A percentile compares a stretch with the other conserved stretches of the same genome.
These are phyloP conservation scores for Nephila pilipes DNA, from an alignment of 1,140 invertebrate genomes.

Conservation along the genomic window DNA sequence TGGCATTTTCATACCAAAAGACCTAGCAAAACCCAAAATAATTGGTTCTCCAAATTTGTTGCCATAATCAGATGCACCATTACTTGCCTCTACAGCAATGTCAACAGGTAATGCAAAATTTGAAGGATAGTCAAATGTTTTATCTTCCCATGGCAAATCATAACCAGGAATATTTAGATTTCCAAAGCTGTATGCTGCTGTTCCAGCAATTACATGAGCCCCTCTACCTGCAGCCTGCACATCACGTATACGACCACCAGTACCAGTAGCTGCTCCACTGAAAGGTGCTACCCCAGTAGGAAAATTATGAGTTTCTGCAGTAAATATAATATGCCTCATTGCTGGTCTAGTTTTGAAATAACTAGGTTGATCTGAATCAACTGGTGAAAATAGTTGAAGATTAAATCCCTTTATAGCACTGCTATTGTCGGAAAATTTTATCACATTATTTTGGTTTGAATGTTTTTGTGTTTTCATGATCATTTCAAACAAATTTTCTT, in stretches of 20 bases:
- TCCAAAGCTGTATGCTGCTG: slow-evolving; percentile 97
- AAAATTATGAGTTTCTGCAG: slow-evolving; percentile 99
- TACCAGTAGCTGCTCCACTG: slow-evolving; percentile 95
- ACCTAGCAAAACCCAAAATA: slow-evolving; percentile 93
- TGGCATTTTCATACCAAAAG: slow-evolving; percentile 90
- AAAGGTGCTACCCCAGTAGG: slow-evolving; percentile 88
- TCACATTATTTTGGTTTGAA: slow-evolving; percentile 95
- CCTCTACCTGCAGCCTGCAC: slow-evolving; percentile 96
- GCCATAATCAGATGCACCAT: slow-evolving; percentile 99
- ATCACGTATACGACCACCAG: slow-evolving; percentile 96
- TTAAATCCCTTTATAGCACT: slow-evolving; percentile 94
- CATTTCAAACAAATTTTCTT: slow-evolving; percentile 94
- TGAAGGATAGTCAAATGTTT: slow-evolving; percentile 87
- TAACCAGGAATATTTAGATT: slow-evolving; percentile 95
- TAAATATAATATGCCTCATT: slow-evolving; percentile 97
- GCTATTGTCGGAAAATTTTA: slow-evolving; percentile 98
- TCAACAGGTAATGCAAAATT: slow-evolving; percentile 95
- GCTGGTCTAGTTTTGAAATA: slow-evolving; percentile 84
- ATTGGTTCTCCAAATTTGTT: slow-evolving; percentile 99
- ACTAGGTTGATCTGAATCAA: slow-evolving; percentile 84
- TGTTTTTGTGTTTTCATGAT: slow-evolving; percentile 93
- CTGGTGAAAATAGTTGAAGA: slow-evolving; percentile 86
- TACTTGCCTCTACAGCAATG: slow-evolving; percentile 96
- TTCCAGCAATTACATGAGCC: slow-evolving; percentile 95
- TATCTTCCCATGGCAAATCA: slow-evolving; percentile 92